Evolutionary conservation across 2,797 vertebrate genomes (phyloP).

Genomic region (Arctocebus calabarensis): DNA sequence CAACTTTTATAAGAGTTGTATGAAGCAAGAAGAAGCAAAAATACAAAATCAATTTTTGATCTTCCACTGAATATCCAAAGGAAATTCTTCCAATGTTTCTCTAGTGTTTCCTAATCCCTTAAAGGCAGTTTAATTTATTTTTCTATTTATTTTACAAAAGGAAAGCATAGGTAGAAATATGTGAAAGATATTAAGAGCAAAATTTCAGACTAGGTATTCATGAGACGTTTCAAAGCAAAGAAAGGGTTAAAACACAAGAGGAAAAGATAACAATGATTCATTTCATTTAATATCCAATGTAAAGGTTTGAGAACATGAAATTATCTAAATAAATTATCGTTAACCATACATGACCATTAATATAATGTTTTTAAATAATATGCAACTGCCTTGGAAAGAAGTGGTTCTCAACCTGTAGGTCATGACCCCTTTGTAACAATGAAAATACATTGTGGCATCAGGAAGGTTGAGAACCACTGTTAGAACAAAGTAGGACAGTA

Average conservation of each 20-base stretch:
- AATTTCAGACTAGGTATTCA: background rate
- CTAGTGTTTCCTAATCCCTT: background rate
- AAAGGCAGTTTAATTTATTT: background rate
- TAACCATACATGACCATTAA: background rate
- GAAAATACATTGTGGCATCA: too few relatives aligned
- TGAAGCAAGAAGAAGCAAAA: background rate
- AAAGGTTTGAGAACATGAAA: background rate
- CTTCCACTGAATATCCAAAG: background rate
- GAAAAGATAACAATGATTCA: background rate
- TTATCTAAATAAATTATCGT: background rate
- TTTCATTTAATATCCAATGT: background rate
- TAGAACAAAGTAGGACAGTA: background rate
- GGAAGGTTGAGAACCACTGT: too few relatives aligned
- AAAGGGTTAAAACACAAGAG: background rate
- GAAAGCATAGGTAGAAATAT: background rate
- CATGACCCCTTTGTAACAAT: too few relatives aligned
- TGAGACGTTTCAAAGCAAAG: background rate
- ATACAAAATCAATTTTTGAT: background rate
- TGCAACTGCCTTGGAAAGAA: background rate
- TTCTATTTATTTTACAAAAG: background rate
- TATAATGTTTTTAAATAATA: background rate
- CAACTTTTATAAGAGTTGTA: background rate
- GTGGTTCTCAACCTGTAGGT: too few relatives aligned
- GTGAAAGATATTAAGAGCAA: background rate
- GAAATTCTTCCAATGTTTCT: background rate